Conservation (phyloP, 2,797 vertebrate species). For the Odontamblyopus rebecca region DNA sequence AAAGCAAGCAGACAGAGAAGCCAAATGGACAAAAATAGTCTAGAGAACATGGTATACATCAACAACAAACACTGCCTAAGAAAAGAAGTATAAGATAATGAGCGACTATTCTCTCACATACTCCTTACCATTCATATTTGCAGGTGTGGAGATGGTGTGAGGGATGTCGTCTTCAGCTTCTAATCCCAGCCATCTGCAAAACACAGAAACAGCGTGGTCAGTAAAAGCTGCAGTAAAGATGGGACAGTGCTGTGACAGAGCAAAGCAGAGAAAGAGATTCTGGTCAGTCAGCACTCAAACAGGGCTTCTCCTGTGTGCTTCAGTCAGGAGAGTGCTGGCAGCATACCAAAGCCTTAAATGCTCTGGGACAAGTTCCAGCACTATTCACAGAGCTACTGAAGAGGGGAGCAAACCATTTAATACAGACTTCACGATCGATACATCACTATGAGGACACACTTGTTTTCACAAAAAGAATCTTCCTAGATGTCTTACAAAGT, state of each 20-base stretch:
- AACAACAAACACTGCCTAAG: neutral
- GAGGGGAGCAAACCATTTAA: conserved; percentile 23
- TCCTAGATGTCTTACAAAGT: neutral
- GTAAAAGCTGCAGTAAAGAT: conserved; percentile 60
- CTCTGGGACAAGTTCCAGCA: conserved; percentile 51
- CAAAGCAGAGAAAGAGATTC: conserved; percentile 34
- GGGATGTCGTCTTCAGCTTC: conserved; percentile 59
- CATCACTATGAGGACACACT: conserved; percentile 1
- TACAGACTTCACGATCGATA: conserved; percentile 15
- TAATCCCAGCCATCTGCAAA: conserved; percentile 66
- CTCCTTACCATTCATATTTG: conserved; percentile 73
- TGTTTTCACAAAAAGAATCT: neutral
- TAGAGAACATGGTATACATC: neutral
- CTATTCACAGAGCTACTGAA: conserved; percentile 36
- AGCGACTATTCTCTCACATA: neutral
- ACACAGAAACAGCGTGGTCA: conserved; percentile 59
- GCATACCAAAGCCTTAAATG: conserved; percentile 57
- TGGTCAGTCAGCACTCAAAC: conserved; percentile 71
- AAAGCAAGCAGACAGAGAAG: neutral
- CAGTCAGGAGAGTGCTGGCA: conserved; percentile 49
- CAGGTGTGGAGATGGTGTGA: conserved; percentile 39
- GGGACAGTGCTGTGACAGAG: conserved; percentile 44
- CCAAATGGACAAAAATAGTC: neutral
- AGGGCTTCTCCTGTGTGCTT: conserved; percentile 70
- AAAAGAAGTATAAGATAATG: conserved; percentile 1